Percentiles rank a stretch among this genome's conserved stretches.
Evolutionary conservation across 1,140 invertebrate species (phyloP).

Genomic region (Phymorhynchus buccinoides): DNA sequence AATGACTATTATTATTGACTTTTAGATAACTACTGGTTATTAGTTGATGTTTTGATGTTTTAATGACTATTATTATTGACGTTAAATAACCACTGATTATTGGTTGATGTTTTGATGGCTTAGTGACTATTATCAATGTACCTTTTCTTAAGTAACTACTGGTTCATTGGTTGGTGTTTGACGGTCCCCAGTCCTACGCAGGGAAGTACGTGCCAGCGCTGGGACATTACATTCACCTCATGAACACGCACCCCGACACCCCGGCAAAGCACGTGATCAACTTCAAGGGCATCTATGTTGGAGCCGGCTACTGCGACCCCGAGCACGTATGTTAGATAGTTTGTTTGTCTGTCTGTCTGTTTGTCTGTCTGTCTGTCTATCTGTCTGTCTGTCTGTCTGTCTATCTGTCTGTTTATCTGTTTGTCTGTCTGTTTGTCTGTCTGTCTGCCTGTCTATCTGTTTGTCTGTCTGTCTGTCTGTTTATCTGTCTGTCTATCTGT

Average conservation of each 20-base stretch:
- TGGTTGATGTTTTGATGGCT: no score
- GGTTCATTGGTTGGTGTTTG: neutral
- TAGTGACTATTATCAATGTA: no score
- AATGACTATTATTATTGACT: neutral
- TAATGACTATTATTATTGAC: no score
- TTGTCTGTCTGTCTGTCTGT: neutral
- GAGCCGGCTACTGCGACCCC: constrained; percentile 36
- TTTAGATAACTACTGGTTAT: no score
- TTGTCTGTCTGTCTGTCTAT: neutral
- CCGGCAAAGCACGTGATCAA: constrained; percentile 11
- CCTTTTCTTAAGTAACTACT: no score
- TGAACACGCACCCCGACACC: neutral
- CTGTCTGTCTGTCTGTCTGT: neutral
- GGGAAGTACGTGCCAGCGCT: constrained; percentile 44
- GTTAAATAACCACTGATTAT: no score
- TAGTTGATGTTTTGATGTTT: no score
- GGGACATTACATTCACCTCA: constrained; percentile 36
- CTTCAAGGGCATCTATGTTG: constrained; percentile 39
- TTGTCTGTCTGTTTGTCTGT: no score
- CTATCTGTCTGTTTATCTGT: neutral
- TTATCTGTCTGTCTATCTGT: neutral
- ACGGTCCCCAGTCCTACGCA: constrained; percentile 36
- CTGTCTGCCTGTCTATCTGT: neutral
- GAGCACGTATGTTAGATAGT: constrained; percentile 7
- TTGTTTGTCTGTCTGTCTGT: neutral